Evolutionary conservation across 2,888 invertebrate genomes (phyloP).

Genomic region (Mesopsocus fuscifrons): DNA sequence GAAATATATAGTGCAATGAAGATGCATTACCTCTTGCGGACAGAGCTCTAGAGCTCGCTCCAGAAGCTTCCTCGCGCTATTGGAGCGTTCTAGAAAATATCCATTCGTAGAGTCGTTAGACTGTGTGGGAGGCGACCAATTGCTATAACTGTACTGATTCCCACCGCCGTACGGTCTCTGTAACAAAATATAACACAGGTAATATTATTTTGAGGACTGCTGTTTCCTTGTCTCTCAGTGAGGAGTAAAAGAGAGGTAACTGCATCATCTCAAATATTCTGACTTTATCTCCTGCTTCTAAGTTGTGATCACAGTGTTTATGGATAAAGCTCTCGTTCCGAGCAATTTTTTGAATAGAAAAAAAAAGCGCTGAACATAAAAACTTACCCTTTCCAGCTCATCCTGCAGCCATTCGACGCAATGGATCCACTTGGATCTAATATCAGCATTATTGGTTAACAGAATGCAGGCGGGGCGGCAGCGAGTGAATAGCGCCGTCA

Average conservation of each 20-base stretch:
- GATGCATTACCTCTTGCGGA: slow-evolving; percentile 48
- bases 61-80: slow-evolving; percentile 77
- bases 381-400: slow-evolving; percentile 59
- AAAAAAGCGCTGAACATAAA: no score
- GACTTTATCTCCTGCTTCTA: no score
- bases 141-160: slow-evolving; percentile 65
- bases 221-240: no score
- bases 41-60: slow-evolving; percentile 57
- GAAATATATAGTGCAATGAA: no score
- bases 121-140: slow-evolving; percentile 76
- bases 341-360: no score
- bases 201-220: no score
- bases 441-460: slow-evolving; percentile 53
- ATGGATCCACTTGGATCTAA: slow-evolving; percentile 70
- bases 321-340: no score
- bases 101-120: slow-evolving; percentile 92
- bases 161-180: slow-evolving; percentile 34
- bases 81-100: slow-evolving; percentile 83
- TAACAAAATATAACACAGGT: no score
- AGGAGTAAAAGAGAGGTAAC: slow-evolving; percentile 10
- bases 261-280: slow-evolving; percentile 2
- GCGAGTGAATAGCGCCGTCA: slow-evolving; percentile 76
- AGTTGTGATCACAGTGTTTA: no score
- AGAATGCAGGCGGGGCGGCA: slow-evolving; percentile 64
- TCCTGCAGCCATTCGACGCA: slow-evolving; percentile 91